phyloP scores from a whole-genome alignment of 2,113 vertebrate species.

The Alethe diademata region DNA sequence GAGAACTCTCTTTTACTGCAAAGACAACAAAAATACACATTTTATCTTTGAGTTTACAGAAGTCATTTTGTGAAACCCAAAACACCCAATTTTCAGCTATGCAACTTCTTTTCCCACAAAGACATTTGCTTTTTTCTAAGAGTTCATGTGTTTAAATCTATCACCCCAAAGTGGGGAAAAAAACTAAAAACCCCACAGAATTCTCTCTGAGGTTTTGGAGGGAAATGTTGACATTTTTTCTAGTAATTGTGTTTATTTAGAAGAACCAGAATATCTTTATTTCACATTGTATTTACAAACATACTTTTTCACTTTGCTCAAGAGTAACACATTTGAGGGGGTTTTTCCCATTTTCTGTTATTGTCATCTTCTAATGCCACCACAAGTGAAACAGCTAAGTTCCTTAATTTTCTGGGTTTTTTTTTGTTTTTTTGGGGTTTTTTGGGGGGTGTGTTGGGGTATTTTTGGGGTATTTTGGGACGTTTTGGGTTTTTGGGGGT shows the following conservation, averaged over 20 bases:
- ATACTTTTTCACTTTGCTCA: not conserved
- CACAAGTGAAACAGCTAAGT: not conserved
- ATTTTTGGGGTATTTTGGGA: too few species aligned
- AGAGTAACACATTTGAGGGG: fast-evolving
- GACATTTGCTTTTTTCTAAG: not conserved
- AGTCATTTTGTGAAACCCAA: not conserved
- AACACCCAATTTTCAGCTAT: not conserved
- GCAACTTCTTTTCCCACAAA: not conserved
- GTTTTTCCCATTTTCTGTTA: not conserved
- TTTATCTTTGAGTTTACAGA: not conserved
- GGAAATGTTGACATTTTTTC: not conserved
- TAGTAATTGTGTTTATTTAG: not conserved
- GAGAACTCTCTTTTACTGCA: not conserved
- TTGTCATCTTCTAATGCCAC: not conserved
- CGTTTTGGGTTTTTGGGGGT: too few species aligned
- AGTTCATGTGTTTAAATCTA: not conserved
- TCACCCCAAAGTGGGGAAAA: not conserved
- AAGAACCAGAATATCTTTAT: not conserved
- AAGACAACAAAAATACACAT: not conserved
- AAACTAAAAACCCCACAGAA: not conserved
- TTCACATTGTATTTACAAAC: not conserved
- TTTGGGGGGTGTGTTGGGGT: too few species aligned
- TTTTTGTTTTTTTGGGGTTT: too few species aligned
- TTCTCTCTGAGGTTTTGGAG: not conserved
- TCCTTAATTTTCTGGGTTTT: too few species aligned